These are phyloP conservation scores for Drosophila setosimentum DNA, from an alignment of 2,888 invertebrate species.

Conservation along the genomic window DNA sequence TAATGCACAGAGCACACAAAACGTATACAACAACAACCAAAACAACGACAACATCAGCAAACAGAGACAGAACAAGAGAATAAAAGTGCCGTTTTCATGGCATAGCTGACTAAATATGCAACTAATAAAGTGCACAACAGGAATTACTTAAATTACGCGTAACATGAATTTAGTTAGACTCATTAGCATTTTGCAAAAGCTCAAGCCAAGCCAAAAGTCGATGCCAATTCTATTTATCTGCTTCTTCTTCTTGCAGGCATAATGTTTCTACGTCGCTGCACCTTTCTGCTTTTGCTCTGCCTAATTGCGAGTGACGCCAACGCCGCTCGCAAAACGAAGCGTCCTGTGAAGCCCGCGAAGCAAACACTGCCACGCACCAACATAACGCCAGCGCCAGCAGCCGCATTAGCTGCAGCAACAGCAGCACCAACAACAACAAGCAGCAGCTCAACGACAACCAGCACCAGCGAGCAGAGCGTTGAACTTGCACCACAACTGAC, in stretches of 20 bases:
- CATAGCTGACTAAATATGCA: slow-evolving; percentile 49
- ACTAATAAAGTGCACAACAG: slow-evolving; percentile 68
- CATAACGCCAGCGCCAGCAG: slow-evolving; percentile 83
- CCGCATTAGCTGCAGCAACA: slow-evolving; percentile 60
- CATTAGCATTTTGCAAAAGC: slow-evolving; percentile 64
- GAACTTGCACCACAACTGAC: slow-evolving; percentile 48
- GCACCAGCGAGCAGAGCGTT: slow-evolving; percentile 45
- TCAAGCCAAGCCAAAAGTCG: not conserved
- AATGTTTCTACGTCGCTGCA: slow-evolving; percentile 83
- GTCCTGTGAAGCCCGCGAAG: slow-evolving; percentile 83
- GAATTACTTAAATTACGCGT: slow-evolving; percentile 78
- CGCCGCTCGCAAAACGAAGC: slow-evolving; percentile 84
- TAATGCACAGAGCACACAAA: slow-evolving; percentile 61
- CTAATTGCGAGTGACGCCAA: slow-evolving; percentile 82
- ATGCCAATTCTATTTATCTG: not conserved
- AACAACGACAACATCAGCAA: slow-evolving; percentile 22
- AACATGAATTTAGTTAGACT: slow-evolving; percentile 67
- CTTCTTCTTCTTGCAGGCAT: slow-evolving; percentile 55
- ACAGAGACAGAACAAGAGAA: slow-evolving; percentile 20
- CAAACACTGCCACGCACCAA: slow-evolving; percentile 84
- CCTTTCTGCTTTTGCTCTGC: slow-evolving; percentile 81
- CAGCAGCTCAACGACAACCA: slow-evolving; percentile 18
- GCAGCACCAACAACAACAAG: slow-evolving; percentile 36
- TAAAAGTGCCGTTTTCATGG: slow-evolving; percentile 62
- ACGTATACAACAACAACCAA: slow-evolving; percentile 19